Conservation (phyloP, 2,113 vertebrate species). For the Kryptolebias marmoratus region DNA sequence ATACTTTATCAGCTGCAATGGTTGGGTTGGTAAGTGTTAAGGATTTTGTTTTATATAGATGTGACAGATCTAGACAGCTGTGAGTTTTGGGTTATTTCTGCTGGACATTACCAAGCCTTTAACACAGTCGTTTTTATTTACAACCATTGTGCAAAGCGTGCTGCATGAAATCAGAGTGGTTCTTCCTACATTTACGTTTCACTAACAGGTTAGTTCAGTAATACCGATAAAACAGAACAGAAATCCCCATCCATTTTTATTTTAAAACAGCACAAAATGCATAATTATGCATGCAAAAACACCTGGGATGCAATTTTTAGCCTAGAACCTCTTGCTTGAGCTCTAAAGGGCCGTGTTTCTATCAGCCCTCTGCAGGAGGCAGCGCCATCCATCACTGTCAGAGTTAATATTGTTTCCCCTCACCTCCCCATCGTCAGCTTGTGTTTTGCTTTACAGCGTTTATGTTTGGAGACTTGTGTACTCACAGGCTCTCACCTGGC, state of each 20-base stretch:
- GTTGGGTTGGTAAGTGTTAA: no score
- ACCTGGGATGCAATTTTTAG: conserved; percentile 20
- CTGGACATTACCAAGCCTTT: no score
- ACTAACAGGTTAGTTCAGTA: background rate
- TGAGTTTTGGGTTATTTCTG: no score
- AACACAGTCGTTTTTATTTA: no score
- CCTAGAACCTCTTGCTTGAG: conserved; percentile 8
- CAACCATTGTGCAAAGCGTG: no score
- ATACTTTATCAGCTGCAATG: no score
- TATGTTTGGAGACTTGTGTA: conserved; percentile 81
- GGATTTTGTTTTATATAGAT: no score
- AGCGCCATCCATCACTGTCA: conserved; percentile 82
- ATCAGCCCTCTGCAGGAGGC: conserved; percentile 58
- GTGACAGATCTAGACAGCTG: no score
- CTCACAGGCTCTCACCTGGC: conserved; percentile 77
- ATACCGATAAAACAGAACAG: no score
- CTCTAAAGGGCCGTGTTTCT: conserved; percentile 55
- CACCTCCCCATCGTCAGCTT: conserved; percentile 74
- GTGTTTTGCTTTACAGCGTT: conserved; percentile 78
- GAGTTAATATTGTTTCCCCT: conserved; percentile 78
- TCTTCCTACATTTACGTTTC: background rate
- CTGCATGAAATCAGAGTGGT: no score
- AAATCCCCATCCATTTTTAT: background rate
- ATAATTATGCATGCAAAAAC: background rate
- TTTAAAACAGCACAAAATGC: background rate